Conservation (phyloP, 2,888 invertebrate genomes). For the Psylliodes chrysocephalus region DNA sequence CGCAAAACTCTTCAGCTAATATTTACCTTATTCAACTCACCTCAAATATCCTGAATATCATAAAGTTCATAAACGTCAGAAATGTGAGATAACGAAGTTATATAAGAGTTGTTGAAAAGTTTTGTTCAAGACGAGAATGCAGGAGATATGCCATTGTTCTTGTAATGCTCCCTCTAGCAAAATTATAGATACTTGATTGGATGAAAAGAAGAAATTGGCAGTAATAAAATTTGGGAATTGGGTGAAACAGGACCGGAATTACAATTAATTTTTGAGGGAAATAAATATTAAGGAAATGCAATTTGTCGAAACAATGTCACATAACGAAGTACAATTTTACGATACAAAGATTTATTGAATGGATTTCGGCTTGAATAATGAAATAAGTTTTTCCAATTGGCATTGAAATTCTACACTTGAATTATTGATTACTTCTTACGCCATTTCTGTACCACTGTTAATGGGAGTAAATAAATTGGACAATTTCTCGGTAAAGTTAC, state of each 20-base stretch:
- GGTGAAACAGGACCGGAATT: neutral
- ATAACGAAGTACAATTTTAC: too few species aligned
- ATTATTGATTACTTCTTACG: too few species aligned
- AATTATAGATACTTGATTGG: constrained; percentile 15
- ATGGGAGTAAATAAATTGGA: too few species aligned
- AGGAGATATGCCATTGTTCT: constrained; percentile 13
- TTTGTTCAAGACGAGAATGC: constrained; percentile 5
- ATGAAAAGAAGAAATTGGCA: constrained; percentile 14
- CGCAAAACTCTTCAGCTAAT: constrained; percentile 29
- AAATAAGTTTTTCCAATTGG: too few species aligned
- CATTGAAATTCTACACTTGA: too few species aligned
- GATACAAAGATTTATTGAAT: too few species aligned
- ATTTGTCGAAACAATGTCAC: too few species aligned
- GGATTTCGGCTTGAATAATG: too few species aligned
- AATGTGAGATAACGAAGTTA: constrained; percentile 34
- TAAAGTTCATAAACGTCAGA: constrained; percentile 34
- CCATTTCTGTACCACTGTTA: too few species aligned
- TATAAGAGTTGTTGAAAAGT: constrained; percentile 29
- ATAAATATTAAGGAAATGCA: too few species aligned
- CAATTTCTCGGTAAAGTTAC: too few species aligned
- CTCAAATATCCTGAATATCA: constrained; percentile 35
- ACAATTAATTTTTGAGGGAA: too few species aligned
- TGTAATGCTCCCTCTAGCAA: neutral
- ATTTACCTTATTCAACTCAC: constrained; percentile 37
- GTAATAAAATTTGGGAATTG: neutral